Conservation (phyloP, 2,797 vertebrate species). For the Orientallactaga sibirica region DNA sequence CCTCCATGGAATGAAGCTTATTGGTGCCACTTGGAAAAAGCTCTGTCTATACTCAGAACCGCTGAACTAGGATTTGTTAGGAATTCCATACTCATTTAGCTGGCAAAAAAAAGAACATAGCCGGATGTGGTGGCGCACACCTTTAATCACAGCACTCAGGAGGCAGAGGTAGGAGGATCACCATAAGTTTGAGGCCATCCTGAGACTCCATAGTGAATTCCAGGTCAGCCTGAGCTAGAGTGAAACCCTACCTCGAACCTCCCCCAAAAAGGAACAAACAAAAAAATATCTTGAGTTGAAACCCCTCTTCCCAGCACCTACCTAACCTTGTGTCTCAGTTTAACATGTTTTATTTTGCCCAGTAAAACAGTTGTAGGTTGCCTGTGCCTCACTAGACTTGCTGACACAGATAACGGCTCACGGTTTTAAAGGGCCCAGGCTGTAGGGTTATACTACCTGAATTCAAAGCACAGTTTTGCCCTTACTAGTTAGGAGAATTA, state of each 20-base stretch:
- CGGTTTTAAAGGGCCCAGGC: not conserved
- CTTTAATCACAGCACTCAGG: no score
- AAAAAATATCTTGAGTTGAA: not conserved
- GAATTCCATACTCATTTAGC: constrained; percentile 18
- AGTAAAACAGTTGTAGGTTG: not conserved
- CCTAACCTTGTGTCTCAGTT: not conserved
- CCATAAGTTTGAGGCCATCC: no score
- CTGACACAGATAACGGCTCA: not conserved
- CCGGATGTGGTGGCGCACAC: no score
- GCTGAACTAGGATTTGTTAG: not conserved
- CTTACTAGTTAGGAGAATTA: not conserved
- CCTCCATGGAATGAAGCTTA: not conserved
- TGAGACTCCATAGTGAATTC: no score
- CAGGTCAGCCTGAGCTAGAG: no score
- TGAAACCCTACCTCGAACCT: no score
- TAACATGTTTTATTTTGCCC: constrained; percentile 16
- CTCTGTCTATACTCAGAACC: not conserved
- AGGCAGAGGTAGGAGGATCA: no score
- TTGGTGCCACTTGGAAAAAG: not conserved
- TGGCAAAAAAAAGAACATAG: not conserved
- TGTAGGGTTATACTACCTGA: not conserved
- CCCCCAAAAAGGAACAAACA: no score
- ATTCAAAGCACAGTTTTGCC: not conserved
- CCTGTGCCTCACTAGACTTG: not conserved
- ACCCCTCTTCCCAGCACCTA: not conserved